Base-by-base conservation (phyloP, 2,113 vertebrate genomes). In the Hippocampus mohnikei region DNA sequence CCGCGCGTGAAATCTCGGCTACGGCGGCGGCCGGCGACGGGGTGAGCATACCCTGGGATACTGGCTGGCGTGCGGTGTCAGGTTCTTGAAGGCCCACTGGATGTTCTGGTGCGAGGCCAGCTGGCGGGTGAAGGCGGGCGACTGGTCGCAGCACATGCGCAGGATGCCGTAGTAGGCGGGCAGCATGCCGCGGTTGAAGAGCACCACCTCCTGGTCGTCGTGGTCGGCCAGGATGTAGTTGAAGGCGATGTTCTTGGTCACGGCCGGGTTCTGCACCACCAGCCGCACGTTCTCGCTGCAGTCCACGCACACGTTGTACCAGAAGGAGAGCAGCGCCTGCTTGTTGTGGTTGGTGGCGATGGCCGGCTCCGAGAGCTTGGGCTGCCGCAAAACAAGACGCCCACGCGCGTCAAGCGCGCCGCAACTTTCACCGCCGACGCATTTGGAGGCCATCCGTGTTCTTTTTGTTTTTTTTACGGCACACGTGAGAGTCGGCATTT, bases 301-400 rank as follows among this genome's bases (percentile, higher is more conserved):
- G 80, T 98, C 97, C 66, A 96, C 95, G 23, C 97, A 99, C 75
- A 98, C 96, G 25, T 98, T 98, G 84, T 99, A 98, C 97, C 97
- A 99, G 92, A 99, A 99, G 59, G 96, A 98, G 75, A 99, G 94
- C 87, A 99, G 92, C 63, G 96, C 96, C 92, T 99, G 97, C 85
- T 99, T 99, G 90, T 99, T 99, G 94, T 99, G 97, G 93, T 99
- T 99, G 83, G 97, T 99, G 90, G 97, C 96, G 73, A 99, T 99
- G 78, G 97, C 97, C 0, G 97, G 97, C 86, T 99, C 97, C 2
- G 97, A 99, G 77, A 99, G 93, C 71, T 98, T 98, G 60, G 97
- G 97, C 92, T 99, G 87, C 4, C 2, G 7, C 9, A 20, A 53
- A 15, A 56, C 46, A 15, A 37, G 23, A 25, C 23, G 11, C n/a